Conservation (phyloP, 2,797 vertebrate genomes). For the Pseudochaenichthys georgianus region DNA sequence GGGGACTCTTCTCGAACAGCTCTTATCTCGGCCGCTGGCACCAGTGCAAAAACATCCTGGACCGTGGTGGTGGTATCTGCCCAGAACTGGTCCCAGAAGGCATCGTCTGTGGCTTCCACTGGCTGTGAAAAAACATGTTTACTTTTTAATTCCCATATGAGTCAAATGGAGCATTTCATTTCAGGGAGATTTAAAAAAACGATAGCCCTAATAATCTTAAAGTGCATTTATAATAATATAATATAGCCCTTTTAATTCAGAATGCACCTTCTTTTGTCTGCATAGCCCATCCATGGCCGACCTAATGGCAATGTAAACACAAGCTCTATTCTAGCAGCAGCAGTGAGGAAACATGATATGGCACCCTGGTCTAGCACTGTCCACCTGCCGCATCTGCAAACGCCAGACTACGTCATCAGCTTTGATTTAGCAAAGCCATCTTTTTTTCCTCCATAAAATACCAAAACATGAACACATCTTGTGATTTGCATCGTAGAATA, state of each 20-base stretch:
- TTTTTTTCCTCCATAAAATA: constrained; percentile 15
- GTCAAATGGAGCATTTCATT: constrained; percentile 5
- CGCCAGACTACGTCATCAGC: constrained; percentile 60
- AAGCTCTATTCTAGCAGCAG: constrained; percentile 28
- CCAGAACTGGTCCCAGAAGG: constrained; percentile 99
- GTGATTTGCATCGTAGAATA: constrained; percentile 19
- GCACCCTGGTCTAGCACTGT: constrained; percentile 44
- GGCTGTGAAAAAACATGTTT: constrained; percentile 82
- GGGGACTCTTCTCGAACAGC: constrained; percentile 97
- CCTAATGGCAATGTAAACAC: constrained; percentile 70
- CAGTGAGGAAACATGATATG: constrained; percentile 41
- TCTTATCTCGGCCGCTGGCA: constrained; percentile 97
- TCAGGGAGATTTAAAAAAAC: constrained; percentile 11
- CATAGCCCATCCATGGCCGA: constrained; percentile 19
- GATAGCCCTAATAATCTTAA: constrained; percentile 1
- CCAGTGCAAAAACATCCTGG: constrained; percentile 97
- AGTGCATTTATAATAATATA: constrained; percentile 4
- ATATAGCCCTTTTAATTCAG: neutral
- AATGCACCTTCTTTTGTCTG: constrained; percentile 7
- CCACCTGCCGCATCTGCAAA: constrained; percentile 79
- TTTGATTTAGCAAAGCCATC: constrained; percentile 56
- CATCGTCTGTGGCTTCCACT: constrained; percentile 96
- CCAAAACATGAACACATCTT: neutral
- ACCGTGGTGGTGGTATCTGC: constrained; percentile 95
- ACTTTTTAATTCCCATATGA: constrained; percentile 18